These are phyloP conservation scores for Drosophila anceps DNA, from an alignment of 2,888 invertebrate genomes.

Conservation along the genomic window DNA sequence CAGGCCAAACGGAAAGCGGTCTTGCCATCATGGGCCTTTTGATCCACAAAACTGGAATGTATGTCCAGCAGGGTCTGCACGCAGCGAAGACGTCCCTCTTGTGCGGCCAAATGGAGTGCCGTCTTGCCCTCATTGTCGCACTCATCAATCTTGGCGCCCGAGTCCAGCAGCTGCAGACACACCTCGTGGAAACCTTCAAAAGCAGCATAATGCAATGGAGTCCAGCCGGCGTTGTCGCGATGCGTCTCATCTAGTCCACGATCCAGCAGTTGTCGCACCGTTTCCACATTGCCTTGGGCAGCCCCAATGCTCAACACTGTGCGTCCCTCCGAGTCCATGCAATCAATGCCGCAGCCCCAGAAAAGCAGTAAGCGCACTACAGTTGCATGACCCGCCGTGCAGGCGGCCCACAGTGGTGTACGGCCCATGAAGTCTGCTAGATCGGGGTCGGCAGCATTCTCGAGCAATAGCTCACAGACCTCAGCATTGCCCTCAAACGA, in stretches of 20 bases:
- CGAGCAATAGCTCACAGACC: slow-evolving; percentile 95
- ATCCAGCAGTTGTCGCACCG: slow-evolving; percentile 95
- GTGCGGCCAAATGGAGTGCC: slow-evolving; percentile 94
- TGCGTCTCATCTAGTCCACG: slow-evolving; percentile 94
- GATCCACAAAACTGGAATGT: slow-evolving; percentile 92
- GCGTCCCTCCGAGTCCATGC: slow-evolving; percentile 96
- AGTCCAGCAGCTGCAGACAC: slow-evolving; percentile 88
- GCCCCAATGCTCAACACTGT: slow-evolving; percentile 95
- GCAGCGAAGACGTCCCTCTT: slow-evolving; percentile 91
- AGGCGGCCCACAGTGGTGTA: slow-evolving; percentile 96
- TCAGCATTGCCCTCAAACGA: slow-evolving; percentile 97
- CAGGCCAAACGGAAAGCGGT: slow-evolving; percentile 90
- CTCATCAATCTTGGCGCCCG: slow-evolving; percentile 95
- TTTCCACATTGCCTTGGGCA: slow-evolving; percentile 94
- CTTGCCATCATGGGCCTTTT: slow-evolving; percentile 95
- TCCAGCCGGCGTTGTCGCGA: slow-evolving; percentile 98
- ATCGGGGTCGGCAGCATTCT: slow-evolving; percentile 97
- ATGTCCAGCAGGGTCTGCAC: slow-evolving; percentile 88
- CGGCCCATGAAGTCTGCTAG: slow-evolving; percentile 93
- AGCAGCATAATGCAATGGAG: slow-evolving; percentile 97
- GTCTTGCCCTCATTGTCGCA: slow-evolving; percentile 96
- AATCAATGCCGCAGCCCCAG: slow-evolving; percentile 98
- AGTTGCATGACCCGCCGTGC: slow-evolving; percentile 95
- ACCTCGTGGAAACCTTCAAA: slow-evolving; percentile 90
- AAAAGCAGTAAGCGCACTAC: slow-evolving; percentile 94